Percentiles rank a stretch among this genome's conserved stretches.
Evolutionary conservation across 2,888 invertebrate species (phyloP).

Genomic region (Acheta domesticus): DNA sequence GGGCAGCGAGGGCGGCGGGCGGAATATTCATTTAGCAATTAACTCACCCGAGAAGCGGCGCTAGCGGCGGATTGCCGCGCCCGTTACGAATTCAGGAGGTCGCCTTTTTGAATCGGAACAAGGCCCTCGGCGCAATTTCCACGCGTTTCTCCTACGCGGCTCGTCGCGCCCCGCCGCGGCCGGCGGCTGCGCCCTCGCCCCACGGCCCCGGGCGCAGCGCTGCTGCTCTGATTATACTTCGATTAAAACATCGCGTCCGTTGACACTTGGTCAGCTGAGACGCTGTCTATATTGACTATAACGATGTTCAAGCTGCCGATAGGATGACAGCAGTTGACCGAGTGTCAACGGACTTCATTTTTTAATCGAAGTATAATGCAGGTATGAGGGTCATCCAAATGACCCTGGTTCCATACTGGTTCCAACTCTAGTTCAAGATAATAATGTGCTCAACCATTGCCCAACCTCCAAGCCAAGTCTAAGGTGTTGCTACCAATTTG

Average conservation of each 20-base stretch:
- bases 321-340: too few relatives aligned
- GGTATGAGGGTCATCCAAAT: too few relatives aligned
- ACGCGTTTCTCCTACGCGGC: background rate
- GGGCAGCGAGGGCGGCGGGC: background rate
- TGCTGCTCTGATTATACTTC: background rate
- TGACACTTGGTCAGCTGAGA: background rate
- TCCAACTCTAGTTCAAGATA: too few relatives aligned
- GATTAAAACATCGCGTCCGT: background rate
- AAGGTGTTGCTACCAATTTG: too few relatives aligned
- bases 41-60: background rate
- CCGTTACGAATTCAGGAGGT: conserved; percentile 4
- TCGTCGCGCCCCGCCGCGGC: background rate
- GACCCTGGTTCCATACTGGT: too few relatives aligned
- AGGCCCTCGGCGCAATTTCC: background rate
- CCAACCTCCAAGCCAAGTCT: too few relatives aligned
- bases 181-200: background rate
- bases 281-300: too few relatives aligned
- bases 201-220: background rate
- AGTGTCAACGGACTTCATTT: too few relatives aligned
- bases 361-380: too few relatives aligned
- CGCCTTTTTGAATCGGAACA: conserved; percentile 5
- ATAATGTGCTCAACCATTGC: too few relatives aligned
- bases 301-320: too few relatives aligned
- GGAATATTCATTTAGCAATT: conserved; percentile 10
- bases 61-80: background rate